Evolutionary conservation across 2,113 vertebrate genomes (phyloP).

Genomic region (Etia nguti): DNA sequence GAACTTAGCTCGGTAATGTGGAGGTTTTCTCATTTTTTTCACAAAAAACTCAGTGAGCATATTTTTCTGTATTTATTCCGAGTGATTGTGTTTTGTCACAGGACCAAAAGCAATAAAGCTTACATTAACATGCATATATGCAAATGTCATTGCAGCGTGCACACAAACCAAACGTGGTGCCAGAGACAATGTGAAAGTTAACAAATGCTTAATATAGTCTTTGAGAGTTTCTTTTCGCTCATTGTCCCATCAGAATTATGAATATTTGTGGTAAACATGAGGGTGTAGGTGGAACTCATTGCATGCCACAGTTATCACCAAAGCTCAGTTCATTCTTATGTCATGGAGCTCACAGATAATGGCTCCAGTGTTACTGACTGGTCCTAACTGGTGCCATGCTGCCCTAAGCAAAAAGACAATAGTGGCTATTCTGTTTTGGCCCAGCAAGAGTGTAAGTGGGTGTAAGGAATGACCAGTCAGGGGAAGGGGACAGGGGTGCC

Average conservation of each 20-base stretch:
- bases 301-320: not conserved
- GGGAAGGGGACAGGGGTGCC: constrained; percentile 51
- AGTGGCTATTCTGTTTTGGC: constrained; percentile 70
- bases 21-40: fast-evolving
- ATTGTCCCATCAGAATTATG: not conserved
- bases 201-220: not conserved
- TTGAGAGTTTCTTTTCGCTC: not conserved
- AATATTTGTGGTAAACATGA: not conserved
- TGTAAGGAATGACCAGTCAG: constrained; percentile 69
- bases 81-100: not conserved
- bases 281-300: not conserved
- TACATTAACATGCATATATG: not conserved
- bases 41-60: fast-evolving
- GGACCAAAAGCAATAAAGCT: not conserved
- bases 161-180: not conserved
- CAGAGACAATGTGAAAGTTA: not conserved
- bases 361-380: constrained; percentile 63
- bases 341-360: constrained; percentile 68
- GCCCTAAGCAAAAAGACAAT: constrained; percentile 78
- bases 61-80: not conserved
- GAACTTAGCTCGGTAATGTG: not conserved
- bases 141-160: not conserved
- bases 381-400: constrained; percentile 59
- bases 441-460: constrained; percentile 45
- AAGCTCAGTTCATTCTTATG: not conserved